phyloP scores from a whole-genome alignment of 2,113 vertebrate species.

The Neoarius graeffei region DNA sequence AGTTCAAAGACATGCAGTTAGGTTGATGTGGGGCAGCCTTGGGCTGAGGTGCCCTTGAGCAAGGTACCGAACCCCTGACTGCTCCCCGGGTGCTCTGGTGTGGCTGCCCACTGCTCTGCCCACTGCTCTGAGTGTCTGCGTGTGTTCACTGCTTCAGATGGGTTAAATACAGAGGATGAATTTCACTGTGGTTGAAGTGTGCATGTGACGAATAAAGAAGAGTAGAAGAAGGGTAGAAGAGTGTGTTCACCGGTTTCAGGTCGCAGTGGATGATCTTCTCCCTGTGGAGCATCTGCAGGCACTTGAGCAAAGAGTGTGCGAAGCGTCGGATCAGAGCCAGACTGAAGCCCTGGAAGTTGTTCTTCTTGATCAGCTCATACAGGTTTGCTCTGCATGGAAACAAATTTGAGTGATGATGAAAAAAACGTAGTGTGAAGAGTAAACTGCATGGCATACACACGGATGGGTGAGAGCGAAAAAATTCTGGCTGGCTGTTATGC shows the following conservation, averaged over 20 bases:
- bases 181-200: too few species aligned
- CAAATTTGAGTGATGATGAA: neutral
- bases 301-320: slow-evolving; percentile 83
- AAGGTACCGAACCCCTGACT: too few species aligned
- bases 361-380: slow-evolving; percentile 92
- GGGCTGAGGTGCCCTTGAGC: too few species aligned
- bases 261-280: slow-evolving; percentile 96
- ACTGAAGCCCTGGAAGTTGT: slow-evolving; percentile 92
- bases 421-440: neutral
- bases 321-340: slow-evolving; percentile 83
- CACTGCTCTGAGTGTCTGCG: too few species aligned
- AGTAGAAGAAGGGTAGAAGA: slow-evolving; percentile 3
- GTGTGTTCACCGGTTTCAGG: slow-evolving; percentile 84
- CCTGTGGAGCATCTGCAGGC: slow-evolving; percentile 87
- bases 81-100: too few species aligned
- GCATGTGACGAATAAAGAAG: too few species aligned
- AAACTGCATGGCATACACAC: neutral
- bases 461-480: neutral
- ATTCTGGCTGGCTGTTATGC: neutral
- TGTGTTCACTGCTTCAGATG: too few species aligned
- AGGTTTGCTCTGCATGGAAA: slow-evolving; percentile 80
- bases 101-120: too few species aligned
- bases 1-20: too few species aligned
- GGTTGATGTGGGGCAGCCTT: too few species aligned
- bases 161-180: too few species aligned